These are phyloP conservation scores for Spilogale gracilis DNA, from an alignment of 2,113 vertebrate species.

Conservation along the genomic window DNA sequence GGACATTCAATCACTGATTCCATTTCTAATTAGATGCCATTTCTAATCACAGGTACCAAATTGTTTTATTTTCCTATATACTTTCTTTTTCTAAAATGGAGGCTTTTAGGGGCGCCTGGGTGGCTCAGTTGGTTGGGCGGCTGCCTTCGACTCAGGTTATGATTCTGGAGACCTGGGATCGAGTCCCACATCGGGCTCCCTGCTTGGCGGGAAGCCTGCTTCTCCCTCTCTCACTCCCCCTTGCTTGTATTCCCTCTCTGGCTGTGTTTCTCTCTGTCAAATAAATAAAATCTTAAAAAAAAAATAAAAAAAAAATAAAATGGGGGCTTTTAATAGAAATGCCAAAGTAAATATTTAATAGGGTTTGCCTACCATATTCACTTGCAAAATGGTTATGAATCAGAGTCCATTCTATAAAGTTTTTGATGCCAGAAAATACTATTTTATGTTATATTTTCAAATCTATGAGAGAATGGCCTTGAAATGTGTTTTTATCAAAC, in stretches of 20 bases:
- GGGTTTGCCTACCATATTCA: not conserved
- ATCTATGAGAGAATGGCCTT: conserved; percentile 12
- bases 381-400: conserved; percentile 14
- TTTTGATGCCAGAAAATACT: conserved; percentile 2
- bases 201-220: no score
- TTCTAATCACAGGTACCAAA: not conserved
- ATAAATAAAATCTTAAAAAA: no score
- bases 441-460: not conserved
- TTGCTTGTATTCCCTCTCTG: no score
- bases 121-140: no score
- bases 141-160: no score
- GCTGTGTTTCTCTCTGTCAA: no score
- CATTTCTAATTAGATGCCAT: not conserved
- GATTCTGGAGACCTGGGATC: no score
- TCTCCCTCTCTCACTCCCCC: no score
- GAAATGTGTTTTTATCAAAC: not conserved
- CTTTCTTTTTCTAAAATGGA: not conserved
- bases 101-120: not conserved
- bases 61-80: not conserved
- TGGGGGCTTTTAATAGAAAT: conserved; percentile 14
- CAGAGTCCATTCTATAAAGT: not conserved
- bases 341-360: conserved; percentile 20
- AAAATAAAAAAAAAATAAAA: no score
- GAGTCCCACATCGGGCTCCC: no score
- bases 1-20: not conserved